phyloP scores from a whole-genome alignment of 1,140 invertebrate species.

The Oedothorax gibbosus region DNA sequence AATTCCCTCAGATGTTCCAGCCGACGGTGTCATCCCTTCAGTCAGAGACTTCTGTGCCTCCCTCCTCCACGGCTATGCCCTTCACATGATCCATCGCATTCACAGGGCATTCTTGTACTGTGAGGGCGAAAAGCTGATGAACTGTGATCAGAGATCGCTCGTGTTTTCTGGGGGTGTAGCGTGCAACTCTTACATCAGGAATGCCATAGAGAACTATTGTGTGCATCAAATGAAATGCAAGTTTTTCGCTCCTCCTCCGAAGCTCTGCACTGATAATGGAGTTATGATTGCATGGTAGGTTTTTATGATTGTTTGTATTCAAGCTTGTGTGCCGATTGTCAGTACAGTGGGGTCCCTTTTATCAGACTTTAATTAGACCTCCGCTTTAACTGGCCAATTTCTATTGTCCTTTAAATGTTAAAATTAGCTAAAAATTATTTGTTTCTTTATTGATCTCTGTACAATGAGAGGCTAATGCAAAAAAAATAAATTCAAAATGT shows the following conservation, averaged over 20 bases:
- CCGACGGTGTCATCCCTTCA: conserved; percentile 80
- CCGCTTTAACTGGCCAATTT: neutral
- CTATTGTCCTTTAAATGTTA: neutral
- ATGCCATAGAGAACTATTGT: conserved; percentile 78
- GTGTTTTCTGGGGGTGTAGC: conserved; percentile 97
- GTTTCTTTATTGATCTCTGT: neutral
- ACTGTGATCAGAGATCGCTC: conserved; percentile 60
- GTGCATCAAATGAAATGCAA: conserved; percentile 73
- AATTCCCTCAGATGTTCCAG: conserved; percentile 69
- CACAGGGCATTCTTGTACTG: conserved; percentile 82
- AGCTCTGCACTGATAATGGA: conserved; percentile 96
- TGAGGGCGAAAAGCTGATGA: conserved; percentile 41
- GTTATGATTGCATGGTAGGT: conserved; percentile 96
- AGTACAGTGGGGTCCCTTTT: neutral
- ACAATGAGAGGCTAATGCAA: neutral
- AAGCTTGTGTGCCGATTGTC: neutral
- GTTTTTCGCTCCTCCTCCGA: conserved; percentile 81
- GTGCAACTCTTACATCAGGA: conserved; percentile 86
- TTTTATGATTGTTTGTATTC: neutral
- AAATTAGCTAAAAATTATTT: neutral
- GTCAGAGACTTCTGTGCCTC: conserved; percentile 88
- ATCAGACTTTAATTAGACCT: neutral
- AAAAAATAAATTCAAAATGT: neutral
- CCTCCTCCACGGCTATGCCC: conserved; percentile 80
- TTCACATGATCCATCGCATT: conserved; percentile 83